A percentile compares a stretch with the other conserved stretches of the same genome.
These are phyloP conservation scores for Standfussiana lucernea DNA, from an alignment of 2,888 invertebrate species.

Conservation along the genomic window DNA sequence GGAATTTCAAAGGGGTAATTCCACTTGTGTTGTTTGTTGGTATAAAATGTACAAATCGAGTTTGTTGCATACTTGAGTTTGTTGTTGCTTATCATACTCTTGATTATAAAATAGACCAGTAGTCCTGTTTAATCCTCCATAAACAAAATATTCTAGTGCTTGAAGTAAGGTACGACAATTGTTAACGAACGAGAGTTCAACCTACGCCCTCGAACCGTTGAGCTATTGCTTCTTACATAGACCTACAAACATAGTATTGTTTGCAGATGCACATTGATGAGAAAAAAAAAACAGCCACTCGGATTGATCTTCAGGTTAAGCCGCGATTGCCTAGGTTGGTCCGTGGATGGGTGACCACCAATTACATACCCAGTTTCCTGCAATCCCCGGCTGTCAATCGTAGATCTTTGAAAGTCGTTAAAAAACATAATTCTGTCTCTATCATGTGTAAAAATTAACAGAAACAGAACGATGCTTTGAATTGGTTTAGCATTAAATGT, in stretches of 20 bases:
- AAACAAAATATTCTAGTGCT: neutral
- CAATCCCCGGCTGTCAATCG: no score
- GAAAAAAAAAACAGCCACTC: no score
- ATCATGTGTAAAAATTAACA: neutral
- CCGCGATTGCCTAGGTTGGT: no score
- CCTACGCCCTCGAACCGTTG: neutral
- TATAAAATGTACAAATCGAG: neutral
- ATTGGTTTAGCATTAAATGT: neutral
- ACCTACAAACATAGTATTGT: neutral
- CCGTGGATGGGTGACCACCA: no score
- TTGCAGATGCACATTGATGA: neutral
- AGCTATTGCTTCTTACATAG: neutral
- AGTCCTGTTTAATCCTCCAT: neutral
- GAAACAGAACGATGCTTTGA: neutral
- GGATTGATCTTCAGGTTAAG: no score
- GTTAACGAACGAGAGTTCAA: neutral
- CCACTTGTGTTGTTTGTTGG: neutral
- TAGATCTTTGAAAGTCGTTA: no score
- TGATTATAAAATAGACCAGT: neutral
- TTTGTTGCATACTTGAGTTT: neutral
- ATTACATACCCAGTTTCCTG: no score
- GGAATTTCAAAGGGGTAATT: neutral
- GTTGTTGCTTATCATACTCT: neutral
- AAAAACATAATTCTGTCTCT: neutral
- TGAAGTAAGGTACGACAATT: neutral